Evolutionary conservation across 2,888 invertebrate species (phyloP).

Genomic region (Cenopis cana): DNA sequence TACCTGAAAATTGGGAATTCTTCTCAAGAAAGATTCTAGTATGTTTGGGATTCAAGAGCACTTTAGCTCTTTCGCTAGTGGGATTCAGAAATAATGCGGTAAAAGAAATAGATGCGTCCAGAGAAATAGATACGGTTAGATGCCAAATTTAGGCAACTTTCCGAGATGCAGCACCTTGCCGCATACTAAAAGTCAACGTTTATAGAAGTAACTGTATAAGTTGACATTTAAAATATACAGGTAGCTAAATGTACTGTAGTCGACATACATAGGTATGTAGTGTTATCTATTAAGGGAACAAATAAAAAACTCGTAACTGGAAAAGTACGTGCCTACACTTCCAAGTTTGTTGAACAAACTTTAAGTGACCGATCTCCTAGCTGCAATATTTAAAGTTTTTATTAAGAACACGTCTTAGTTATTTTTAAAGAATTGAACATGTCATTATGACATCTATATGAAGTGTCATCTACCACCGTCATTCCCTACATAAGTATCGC

Average conservation of each 20-base stretch:
- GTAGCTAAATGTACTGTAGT: background rate
- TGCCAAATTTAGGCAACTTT: no score
- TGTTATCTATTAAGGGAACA: background rate
- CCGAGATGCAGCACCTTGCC: no score
- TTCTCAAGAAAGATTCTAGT: background rate
- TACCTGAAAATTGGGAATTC: background rate
- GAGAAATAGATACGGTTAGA: background rate
- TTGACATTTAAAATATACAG: background rate
- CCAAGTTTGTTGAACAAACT: constrained; percentile 7
- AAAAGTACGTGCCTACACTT: constrained; percentile 6
- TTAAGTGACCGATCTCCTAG: constrained; percentile 8
- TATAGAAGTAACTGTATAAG: background rate
- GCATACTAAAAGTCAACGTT: background rate
- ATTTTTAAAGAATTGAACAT: background rate
- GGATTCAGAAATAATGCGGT: background rate
- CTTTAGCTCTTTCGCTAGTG: background rate
- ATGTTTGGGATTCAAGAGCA: background rate
- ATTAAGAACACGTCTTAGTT: background rate
- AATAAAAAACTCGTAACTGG: background rate
- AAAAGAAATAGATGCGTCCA: constrained; percentile 6
- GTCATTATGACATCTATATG: background rate
- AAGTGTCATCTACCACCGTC: background rate
- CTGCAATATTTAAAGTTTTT: background rate
- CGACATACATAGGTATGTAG: background rate
- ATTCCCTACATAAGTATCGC: no score